A percentile compares a stretch with the other conserved stretches of the same genome.
Evolutionary conservation across 1,140 invertebrate genomes (phyloP).

Genomic region (Dendroctonus valens): DNA sequence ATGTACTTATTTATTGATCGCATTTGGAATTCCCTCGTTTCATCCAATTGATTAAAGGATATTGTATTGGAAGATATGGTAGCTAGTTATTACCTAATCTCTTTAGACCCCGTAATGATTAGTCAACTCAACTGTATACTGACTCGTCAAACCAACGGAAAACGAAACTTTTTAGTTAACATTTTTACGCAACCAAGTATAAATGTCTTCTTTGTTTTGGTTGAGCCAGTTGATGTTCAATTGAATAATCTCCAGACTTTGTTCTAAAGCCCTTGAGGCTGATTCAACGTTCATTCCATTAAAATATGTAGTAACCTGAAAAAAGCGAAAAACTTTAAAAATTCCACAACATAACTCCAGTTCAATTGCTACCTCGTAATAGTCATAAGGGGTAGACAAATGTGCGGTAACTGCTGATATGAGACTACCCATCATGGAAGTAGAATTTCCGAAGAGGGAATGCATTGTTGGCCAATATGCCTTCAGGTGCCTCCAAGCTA

Average conservation of each 20-base stretch:
- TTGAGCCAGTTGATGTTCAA: conserved; percentile 76
- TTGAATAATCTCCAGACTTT: conserved; percentile 74
- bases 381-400: conserved; percentile 71
- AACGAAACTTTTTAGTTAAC: conserved; percentile 31
- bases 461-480: conserved; percentile 70
- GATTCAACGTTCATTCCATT: conserved; percentile 66
- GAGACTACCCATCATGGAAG: conserved; percentile 66
- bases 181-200: conserved; percentile 47
- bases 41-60: too few relatives aligned
- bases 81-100: too few relatives aligned
- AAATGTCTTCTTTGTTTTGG: conserved; percentile 57
- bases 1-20: too few relatives aligned
- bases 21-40: too few relatives aligned
- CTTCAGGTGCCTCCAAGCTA: conserved; percentile 77
- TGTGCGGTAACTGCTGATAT: conserved; percentile 68
- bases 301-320: conserved; percentile 70
- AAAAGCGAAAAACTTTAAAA: conserved; percentile 15
- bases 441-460: conserved; percentile 64
- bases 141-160: too few relatives aligned
- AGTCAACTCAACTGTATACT: too few relatives aligned
- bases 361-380: conserved; percentile 60
- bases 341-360: not conserved
- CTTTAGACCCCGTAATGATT: too few relatives aligned
- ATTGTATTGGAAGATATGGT: too few relatives aligned
- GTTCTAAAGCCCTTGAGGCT: conserved; percentile 64